Percentiles rank a stretch among this genome's conserved stretches.
phyloP scores from a whole-genome alignment of 92 coral and sea anemone species.

The Pocillopora grandis region DNA sequence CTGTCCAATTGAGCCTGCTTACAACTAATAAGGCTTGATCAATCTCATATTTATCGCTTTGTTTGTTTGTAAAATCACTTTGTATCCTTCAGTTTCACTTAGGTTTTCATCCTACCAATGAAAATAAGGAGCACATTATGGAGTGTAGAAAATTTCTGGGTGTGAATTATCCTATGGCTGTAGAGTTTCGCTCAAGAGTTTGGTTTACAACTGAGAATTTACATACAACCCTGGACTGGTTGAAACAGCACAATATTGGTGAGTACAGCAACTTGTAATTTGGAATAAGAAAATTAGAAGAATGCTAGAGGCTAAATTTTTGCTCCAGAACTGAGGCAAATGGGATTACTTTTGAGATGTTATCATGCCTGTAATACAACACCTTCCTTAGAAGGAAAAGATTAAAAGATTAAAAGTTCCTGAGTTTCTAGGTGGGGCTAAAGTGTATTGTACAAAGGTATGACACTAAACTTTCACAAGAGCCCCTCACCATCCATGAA shows the following conservation, averaged over 20 bases:
- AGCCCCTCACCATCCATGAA: too few relatives aligned
- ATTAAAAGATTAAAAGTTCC: too few relatives aligned
- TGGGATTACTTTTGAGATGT: too few relatives aligned
- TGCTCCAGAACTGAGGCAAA: too few relatives aligned
- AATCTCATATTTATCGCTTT: background rate
- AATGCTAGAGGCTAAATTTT: too few relatives aligned
- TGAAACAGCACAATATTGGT: conserved; percentile 42
- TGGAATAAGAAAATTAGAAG: too few relatives aligned
- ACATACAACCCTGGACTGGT: conserved; percentile 42
- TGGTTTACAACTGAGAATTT: conserved; percentile 50
- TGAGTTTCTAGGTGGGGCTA: background rate
- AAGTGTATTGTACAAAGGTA: background rate
- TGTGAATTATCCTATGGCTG: conserved; percentile 53
- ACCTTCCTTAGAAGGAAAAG: background rate
- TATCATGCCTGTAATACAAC: background rate
- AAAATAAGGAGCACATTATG: conserved; percentile 43
- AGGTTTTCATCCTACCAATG: conserved; percentile 50
- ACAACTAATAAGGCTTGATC: background rate
- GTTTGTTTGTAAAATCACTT: background rate
- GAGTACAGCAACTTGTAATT: background rate
- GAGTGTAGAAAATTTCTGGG: conserved; percentile 47
- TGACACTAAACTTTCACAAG: too few relatives aligned
- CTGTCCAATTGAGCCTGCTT: too few relatives aligned
- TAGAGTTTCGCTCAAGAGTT: conserved; percentile 54
- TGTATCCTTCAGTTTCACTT: conserved; percentile 43